Evolutionary conservation across 2,113 vertebrate genomes (phyloP), one percentile per base, ranked within the genome.

Genomic region (Ictalurus furcatus): DNA sequence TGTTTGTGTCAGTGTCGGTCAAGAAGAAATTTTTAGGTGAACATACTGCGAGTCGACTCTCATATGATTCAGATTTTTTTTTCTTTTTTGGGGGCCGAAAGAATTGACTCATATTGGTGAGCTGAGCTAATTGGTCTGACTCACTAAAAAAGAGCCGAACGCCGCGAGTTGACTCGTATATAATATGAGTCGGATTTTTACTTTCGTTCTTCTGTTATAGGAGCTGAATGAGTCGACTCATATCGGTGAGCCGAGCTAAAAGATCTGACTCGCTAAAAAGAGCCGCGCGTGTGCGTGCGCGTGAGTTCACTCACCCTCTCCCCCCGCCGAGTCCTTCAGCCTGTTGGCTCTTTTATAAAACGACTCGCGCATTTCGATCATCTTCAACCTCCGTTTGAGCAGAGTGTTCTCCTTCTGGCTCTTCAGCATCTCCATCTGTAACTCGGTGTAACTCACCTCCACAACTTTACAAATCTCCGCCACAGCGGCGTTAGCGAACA

Each of bases 381-480:
- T 59, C 79, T 58, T 82, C 8, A 82, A 54, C 0, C 79, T 82
- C 28, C 79, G n/a, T 11, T 21, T 82, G 7, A 82, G 79, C 54
- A 82, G 14, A 4, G 8, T 34, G 79, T 86, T 73, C 52, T 86
- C 67, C 69, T 58, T 86, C 52, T 86, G 85, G 19, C 69, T 58
- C 67, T 86, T 86, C 48, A 74, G 9, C 19, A 86, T 73, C 67
- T 86, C 67, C 67, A 52, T 37, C 14, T 86, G 65, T 2, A 86
- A 14, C 48, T 86, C 52, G 11, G 48, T 67, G 13, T 74, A 86
- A 74, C 67, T 86, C 48, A 73, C 52, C 67, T 96, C 95, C 61
- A 96, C 94, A 56, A 96, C 93, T 63, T 95, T 95, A 30, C 95
- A 96, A 86, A 96, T 96, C 89, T 96, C 95, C 5, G 95, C 94